These are phyloP conservation scores for Meteorus sp. DNA, from an alignment of 1,140 invertebrate genomes.

Conservation along the genomic window DNA sequence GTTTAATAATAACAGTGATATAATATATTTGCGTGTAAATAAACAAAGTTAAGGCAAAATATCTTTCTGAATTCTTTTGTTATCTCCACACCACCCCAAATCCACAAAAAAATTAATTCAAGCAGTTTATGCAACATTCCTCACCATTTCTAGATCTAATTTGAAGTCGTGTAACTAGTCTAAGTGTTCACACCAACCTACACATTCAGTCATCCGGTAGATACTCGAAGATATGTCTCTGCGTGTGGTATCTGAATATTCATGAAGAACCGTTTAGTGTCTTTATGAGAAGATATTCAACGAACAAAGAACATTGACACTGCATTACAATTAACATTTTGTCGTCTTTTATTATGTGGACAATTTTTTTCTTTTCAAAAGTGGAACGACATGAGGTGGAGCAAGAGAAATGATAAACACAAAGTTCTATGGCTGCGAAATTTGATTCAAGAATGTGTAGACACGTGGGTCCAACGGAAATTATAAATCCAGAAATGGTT, in stretches of 20 bases:
- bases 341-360: neutral
- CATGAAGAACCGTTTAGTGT: slow-evolving; percentile 20
- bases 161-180: too few relatives aligned
- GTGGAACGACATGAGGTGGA: too few relatives aligned
- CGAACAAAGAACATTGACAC: slow-evolving; percentile 8
- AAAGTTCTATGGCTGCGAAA: too few relatives aligned
- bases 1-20: slow-evolving; percentile 55
- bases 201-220: neutral
- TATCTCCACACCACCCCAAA: too few relatives aligned
- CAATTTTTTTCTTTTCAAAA: too few relatives aligned
- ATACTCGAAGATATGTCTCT: neutral
- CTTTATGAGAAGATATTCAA: slow-evolving; percentile 1
- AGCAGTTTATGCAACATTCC: too few relatives aligned
- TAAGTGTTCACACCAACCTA: neutral
- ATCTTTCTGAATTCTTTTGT: neutral
- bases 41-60: slow-evolving; percentile 50
- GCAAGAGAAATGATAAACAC: slow-evolving; percentile 2
- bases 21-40: slow-evolving; percentile 60
- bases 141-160: too few relatives aligned
- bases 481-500: too few relatives aligned
- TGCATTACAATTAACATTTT: slow-evolving; percentile 13
- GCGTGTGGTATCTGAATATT: slow-evolving; percentile 18
- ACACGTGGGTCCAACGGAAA: too few relatives aligned
- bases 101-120: too few relatives aligned
- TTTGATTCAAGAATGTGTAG: too few relatives aligned